These are phyloP conservation scores for Plestiodon gilberti DNA, from an alignment of 2,113 vertebrate genomes.

Conservation along the genomic window DNA sequence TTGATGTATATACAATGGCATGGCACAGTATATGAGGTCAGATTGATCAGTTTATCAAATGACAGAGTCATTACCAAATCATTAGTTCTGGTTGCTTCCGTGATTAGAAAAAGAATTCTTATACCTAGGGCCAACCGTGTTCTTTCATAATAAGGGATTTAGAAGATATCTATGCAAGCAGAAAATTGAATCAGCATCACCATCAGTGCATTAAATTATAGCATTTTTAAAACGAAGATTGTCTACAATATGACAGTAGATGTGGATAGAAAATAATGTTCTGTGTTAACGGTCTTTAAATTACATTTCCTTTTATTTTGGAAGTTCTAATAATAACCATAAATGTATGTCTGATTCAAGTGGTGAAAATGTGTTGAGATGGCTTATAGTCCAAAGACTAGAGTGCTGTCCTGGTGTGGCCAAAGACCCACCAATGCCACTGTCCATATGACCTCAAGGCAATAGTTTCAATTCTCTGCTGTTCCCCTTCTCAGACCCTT, in stretches of 20 bases:
- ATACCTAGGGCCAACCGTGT: conserved; percentile 46
- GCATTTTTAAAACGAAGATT: conserved; percentile 60
- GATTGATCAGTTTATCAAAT: conserved; percentile 58
- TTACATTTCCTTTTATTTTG: conserved; percentile 23
- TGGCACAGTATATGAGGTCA: conserved; percentile 27
- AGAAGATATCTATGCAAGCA: conserved; percentile 70
- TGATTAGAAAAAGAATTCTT: conserved; percentile 61
- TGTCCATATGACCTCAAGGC: neutral
- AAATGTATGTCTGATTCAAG: conserved; percentile 4
- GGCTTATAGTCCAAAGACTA: neutral
- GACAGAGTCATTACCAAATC: conserved; percentile 61
- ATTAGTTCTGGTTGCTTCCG: conserved; percentile 72
- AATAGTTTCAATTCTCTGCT: no score
- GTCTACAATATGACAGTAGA: conserved; percentile 24
- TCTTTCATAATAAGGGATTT: conserved; percentile 63
- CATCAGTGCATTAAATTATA: conserved; percentile 66
- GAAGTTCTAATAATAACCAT: conserved; percentile 17
- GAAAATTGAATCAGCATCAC: conserved; percentile 73
- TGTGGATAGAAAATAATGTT: neutral
- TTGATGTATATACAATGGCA: conserved; percentile 19
- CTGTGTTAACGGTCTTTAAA: conserved; percentile 41
- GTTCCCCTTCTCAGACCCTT: neutral
- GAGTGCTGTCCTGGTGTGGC: neutral
- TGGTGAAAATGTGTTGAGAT: neutral
- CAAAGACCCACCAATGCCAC: neutral